Conservation (phyloP, 2,888 invertebrate genomes). For the Drosophila koepferae region DNA sequence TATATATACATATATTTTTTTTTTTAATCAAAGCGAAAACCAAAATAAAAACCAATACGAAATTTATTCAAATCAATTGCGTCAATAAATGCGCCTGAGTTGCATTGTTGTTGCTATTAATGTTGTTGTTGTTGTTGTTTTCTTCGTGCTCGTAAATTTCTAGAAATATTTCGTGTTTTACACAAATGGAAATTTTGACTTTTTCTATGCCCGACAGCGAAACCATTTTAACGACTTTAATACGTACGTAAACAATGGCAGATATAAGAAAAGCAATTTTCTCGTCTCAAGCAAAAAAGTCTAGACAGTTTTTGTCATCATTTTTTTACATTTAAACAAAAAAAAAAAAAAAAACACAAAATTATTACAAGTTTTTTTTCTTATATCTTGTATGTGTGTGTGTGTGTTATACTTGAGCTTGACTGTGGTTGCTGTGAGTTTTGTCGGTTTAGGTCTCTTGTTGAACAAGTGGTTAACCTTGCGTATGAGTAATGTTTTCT, state of each 20-base stretch:
- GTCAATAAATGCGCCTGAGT: slow-evolving; percentile 71
- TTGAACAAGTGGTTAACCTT: slow-evolving; percentile 69
- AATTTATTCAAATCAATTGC: slow-evolving; percentile 70
- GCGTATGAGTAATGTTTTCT: slow-evolving; percentile 72
- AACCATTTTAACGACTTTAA: slow-evolving; percentile 64
- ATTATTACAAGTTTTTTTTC: slow-evolving; percentile 43
- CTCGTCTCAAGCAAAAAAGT: slow-evolving; percentile 34
- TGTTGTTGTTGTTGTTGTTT: neutral
- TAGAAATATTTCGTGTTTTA: slow-evolving; percentile 45
- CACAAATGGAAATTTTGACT: slow-evolving; percentile 52
- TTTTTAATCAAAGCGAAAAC: slow-evolving; percentile 45
- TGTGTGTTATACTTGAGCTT: slow-evolving; percentile 11
- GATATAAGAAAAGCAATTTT: slow-evolving; percentile 31
- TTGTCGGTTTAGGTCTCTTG: neutral
- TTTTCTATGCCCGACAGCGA: slow-evolving; percentile 42
- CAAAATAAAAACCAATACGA: slow-evolving; percentile 53
- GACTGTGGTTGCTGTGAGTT: neutral
- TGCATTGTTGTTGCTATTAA: slow-evolving; percentile 24
- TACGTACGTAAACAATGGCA: slow-evolving; percentile 49
- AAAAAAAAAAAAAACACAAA: neutral
- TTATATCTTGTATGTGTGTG: neutral
- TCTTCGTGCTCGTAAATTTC: slow-evolving; percentile 61
- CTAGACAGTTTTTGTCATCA: slow-evolving; percentile 47
- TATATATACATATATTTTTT: neutral
- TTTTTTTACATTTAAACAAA: neutral